phyloP scores from a whole-genome alignment of 2,113 vertebrate species.

The Cariama cristata region DNA sequence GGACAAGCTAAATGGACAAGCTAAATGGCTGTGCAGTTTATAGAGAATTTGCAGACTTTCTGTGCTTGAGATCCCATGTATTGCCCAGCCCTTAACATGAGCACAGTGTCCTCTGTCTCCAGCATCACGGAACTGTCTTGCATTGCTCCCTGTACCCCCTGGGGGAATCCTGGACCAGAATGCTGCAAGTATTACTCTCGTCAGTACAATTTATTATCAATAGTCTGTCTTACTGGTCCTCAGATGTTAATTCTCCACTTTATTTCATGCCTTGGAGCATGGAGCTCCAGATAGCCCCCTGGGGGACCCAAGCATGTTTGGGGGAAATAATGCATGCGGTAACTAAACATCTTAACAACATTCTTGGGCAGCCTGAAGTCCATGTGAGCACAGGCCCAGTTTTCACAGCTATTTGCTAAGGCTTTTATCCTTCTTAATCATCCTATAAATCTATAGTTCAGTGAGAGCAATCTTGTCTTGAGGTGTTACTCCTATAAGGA shows the following conservation, averaged over 20 bases:
- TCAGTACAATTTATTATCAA: neutral
- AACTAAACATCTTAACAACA: fast-evolving
- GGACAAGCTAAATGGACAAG: neutral
- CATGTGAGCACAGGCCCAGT: neutral
- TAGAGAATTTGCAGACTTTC: neutral
- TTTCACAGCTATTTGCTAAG: neutral
- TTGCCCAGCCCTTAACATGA: neutral
- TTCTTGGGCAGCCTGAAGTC: neutral
- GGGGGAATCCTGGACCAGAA: neutral
- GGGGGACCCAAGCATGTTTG: fast-evolving
- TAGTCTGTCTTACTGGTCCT: neutral
- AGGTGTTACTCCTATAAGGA: neutral
- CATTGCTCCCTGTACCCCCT: neutral
- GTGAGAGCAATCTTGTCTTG: neutral
- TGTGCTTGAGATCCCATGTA: fast-evolving
- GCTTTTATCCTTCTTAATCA: neutral
- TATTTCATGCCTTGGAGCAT: neutral
- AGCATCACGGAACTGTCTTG: neutral
- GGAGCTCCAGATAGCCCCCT: neutral
- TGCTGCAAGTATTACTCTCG: neutral
- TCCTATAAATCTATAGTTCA: neutral
- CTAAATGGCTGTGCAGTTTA: neutral
- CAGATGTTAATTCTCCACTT: neutral
- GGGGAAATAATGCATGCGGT: neutral
- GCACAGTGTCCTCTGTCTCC: neutral